phyloP scores from a whole-genome alignment of 1,140 invertebrate genomes.

The Mya arenaria region DNA sequence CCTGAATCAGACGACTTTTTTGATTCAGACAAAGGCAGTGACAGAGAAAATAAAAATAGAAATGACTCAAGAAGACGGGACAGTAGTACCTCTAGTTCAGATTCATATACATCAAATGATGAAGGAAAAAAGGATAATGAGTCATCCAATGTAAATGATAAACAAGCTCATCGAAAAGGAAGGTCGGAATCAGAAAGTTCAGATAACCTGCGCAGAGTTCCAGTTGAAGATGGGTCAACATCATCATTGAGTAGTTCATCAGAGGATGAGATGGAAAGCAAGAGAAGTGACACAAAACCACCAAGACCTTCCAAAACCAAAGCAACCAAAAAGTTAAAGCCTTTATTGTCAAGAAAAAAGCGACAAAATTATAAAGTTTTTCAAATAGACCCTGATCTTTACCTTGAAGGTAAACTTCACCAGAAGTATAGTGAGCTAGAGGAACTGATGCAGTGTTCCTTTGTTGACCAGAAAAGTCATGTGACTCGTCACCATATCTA shows the following conservation, averaged over 20 bases:
- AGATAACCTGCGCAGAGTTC: conserved; percentile 12
- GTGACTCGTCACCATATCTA: conserved; percentile 54
- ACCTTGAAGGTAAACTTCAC: conserved; percentile 50
- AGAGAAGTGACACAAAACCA: conserved; percentile 4
- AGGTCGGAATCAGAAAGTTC: conserved; percentile 27
- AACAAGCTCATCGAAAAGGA: conserved; percentile 15
- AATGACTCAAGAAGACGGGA: neutral
- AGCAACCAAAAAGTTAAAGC: conserved; percentile 35
- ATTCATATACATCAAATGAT: conserved; percentile 9
- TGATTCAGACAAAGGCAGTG: conserved; percentile 21
- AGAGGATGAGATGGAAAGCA: conserved; percentile 5
- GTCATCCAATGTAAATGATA: conserved; percentile 30
- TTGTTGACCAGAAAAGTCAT: conserved; percentile 50
- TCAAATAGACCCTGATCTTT: conserved; percentile 43
- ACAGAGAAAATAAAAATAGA: neutral
- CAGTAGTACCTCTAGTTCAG: conserved; percentile 10
- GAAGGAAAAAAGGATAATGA: neutral
- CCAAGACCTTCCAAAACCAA: neutral
- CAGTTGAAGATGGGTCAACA: conserved; percentile 42
- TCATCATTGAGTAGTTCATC: neutral
- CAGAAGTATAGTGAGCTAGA: conserved; percentile 59
- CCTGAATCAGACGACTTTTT: conserved; percentile 28
- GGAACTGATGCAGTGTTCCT: conserved; percentile 42
- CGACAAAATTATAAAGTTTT: conserved; percentile 36
- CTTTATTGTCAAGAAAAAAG: conserved; percentile 38